These are phyloP conservation scores for Oreochromis mossambicus DNA, from an alignment of 2,797 vertebrate genomes.

Conservation along the genomic window DNA sequence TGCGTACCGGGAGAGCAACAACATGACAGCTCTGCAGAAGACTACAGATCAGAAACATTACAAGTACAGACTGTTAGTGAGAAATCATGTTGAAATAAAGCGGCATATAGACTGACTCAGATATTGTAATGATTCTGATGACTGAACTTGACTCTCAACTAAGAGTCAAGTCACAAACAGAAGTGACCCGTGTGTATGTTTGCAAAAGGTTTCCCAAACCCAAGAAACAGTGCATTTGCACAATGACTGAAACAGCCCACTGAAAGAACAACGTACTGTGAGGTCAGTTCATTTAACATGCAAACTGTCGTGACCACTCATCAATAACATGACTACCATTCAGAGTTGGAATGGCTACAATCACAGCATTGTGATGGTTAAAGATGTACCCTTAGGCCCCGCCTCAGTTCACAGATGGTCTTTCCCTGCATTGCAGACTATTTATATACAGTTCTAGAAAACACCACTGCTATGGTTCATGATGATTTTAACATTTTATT, in stretches of 20 bases:
- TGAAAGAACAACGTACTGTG: background rate
- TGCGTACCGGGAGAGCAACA: background rate
- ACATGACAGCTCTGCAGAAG: background rate
- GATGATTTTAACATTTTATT: background rate
- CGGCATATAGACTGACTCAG: background rate
- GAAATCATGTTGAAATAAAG: fast-evolving
- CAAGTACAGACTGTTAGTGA: background rate
- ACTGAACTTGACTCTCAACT: fast-evolving
- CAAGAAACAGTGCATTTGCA: background rate
- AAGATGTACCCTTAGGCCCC: background rate
- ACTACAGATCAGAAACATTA: background rate
- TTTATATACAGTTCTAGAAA: background rate
- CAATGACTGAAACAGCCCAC: background rate
- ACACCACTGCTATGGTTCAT: background rate
- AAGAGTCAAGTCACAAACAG: fast-evolving
- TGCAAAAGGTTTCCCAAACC: background rate
- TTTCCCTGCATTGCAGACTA: fast-evolving
- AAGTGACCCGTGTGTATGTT: fast-evolving
- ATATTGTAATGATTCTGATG: background rate
- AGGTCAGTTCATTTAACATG: background rate
- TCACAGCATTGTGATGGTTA: fast-evolving
- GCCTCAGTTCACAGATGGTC: background rate
- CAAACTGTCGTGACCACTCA: fast-evolving
- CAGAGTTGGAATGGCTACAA: background rate
- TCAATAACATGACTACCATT: background rate